Evolutionary conservation across 2,888 invertebrate species (phyloP), one percentile per base, ranked within the genome.

Genomic region (Amaurobius ferox): DNA sequence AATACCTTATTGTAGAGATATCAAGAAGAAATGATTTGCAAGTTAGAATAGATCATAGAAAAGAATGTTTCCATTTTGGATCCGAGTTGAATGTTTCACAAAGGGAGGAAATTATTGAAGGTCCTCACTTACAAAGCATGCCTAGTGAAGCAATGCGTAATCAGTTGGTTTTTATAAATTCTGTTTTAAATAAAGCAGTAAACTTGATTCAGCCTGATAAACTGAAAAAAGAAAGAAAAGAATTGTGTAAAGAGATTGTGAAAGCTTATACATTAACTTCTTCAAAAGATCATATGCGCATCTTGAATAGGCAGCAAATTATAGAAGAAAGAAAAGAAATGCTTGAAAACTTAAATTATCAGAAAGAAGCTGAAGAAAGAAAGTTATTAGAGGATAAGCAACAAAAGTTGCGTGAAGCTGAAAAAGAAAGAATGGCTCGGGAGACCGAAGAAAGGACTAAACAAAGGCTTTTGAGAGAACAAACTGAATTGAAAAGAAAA

Each of bases 261-360:
- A 91, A 91, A 79, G 90, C 90, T 67, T 92, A 92, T 88, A 90
- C 90, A 66, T 88, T 91, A 85, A 90, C 91, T 1, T 90, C 91
- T 30, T 90, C 90, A 87, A 91, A 95, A 68, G 98, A 98, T 90
- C 98, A 99, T 91, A 94, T 95, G 90, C 94, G 96, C 78, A 96
- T 99, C 89, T 93, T 99, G 89, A 95, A 95, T 91, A 94, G 99
- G 0, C 96, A 98, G 91, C 96, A 97, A 93, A 98, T 97, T 90
- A 99, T 99, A 90, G 99, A 99, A 92, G 97, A 97, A 91, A 94
- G 98, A 77, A 98, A 99, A 92, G 98, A 98, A 92, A 96, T 96
- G 91, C 95, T 98, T 88, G 98, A 98, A 91, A 93, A 95, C 81
- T 93, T 96, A 88, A 96, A 90, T 87, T 90, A 90, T 39, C 90